phyloP scores from a whole-genome alignment of 2,888 invertebrate genomes.

The Ochropleura plecta region DNA sequence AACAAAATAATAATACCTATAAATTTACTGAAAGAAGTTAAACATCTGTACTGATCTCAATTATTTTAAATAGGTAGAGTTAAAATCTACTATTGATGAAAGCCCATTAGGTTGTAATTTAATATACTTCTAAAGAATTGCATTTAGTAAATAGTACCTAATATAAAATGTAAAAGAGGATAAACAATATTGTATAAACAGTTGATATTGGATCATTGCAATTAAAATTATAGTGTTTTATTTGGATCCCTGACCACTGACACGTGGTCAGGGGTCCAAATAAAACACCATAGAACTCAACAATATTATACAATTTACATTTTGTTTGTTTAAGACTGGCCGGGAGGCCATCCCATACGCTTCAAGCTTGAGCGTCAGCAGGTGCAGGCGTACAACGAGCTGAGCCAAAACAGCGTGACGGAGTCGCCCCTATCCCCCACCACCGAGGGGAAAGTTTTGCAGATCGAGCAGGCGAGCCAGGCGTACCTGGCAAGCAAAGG shows the following conservation, averaged over 20 bases:
- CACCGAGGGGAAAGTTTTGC: too few relatives aligned
- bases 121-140: neutral
- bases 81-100: neutral
- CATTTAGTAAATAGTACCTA: too few relatives aligned
- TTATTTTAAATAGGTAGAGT: neutral
- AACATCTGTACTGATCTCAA: neutral
- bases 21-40: neutral
- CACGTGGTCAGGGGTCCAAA: neutral
- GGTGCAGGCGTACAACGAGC: neutral
- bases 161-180: neutral
- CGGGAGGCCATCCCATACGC: neutral
- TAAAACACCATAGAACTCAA: neutral
- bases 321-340: slow-evolving; percentile 42
- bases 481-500: neutral
- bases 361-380: slow-evolving; percentile 1
- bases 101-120: neutral
- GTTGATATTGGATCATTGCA: neutral
- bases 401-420: neutral
- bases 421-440: neutral
- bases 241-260: neutral
- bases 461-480: neutral
- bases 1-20: neutral
- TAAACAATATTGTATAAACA: neutral
- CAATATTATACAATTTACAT: neutral
- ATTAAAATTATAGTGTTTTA: neutral